Evolutionary conservation across 2,797 vertebrate genomes (phyloP), one percentile per base, ranked within the genome.

Genomic region (Neoniphon sammara): DNA sequence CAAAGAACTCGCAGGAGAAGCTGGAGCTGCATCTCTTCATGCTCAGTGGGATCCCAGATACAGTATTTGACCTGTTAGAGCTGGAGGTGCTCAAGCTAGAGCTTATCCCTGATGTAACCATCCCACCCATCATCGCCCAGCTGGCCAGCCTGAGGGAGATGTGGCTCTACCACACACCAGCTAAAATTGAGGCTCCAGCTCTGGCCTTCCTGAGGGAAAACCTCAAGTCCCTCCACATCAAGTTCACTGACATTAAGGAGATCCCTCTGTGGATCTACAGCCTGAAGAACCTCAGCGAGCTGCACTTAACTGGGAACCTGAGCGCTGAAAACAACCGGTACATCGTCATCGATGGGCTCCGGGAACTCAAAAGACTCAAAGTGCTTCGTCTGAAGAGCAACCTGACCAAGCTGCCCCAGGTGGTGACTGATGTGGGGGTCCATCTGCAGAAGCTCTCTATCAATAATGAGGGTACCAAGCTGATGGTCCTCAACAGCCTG

Each of bases 191-290:
- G 90, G 96, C 97, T n/a, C 97, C 98, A 0, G 98, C 98, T 39
- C 91, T 99, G 76, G 96, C 97, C 78, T 99, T 99, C 88, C 90
- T 99, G 70, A 93, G 96, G 0, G 97, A 99, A 88, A 96, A 97
- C 80, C 93, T 99, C 64, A 96, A 95, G 83, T 98, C 98, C 0
- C 94, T 99, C 65, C 98, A 99, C 85, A 96, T 99, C 81, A 99
- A 99, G 89, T 99, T 99, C 94, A 98, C 97, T 0, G 98, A 99
- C 88, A 98, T 98, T 86, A 99, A 99, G 91, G 98, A 99, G 92
- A 99, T 99, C 81, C 98, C 98, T 0, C 92, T 99, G 73, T 99
- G 98, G 98, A 98, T 99, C 85, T 99, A 98, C 85, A 98, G 97
- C 91, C 90, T 99, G 86, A 99, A 98, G 92, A 98, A 97, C 12